Base-by-base conservation (phyloP, 2,888 invertebrate genomes). In the Drosophila basisetae region DNA sequence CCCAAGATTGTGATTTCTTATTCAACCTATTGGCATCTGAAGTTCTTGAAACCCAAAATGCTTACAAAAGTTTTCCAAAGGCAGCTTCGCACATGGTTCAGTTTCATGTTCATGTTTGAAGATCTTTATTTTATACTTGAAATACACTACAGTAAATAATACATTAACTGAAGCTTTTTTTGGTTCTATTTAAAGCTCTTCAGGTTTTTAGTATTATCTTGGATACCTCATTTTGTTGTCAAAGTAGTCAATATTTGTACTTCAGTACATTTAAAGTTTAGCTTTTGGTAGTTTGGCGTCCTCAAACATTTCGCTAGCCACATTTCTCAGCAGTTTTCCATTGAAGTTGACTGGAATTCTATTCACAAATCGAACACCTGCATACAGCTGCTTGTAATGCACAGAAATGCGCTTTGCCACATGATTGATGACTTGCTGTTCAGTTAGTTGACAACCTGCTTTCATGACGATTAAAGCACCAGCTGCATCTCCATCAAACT, bases 351-450 rank as follows among this genome's bases (percentile, higher is more conserved):
- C 70, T 0, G 91, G 91, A 43, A 92, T 54, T 11, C 49, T 49
- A 16, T 90, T 74, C 10, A 90, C 77, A 65, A 91, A 91, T 30
- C 66, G 39, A 0, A 90, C 89, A 2, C 91, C 91, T 11, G 88
- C 89, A 61, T 89, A 76, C 18, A 92, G 54, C 28, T 85, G 89
- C 41, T 91, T 91, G 39, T 87, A 76, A 4, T 68, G 49, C 3
- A 61, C 64, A 0, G 61, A 18, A 13, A 68, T 80, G 25, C 73
- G 65, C 2, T 60, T 61, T 11, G 61, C 56, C 54, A 63, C 83
- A 69, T 81, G 68, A 4, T 76, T 54, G 9, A 53, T 84, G 30
- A 77, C 73, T 61, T 73, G 59, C 33, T 68, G 31, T n/a, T 70
- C 67, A 7, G 62, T 83, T 1, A 91, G 18, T 28, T 28, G 35